Conservation (phyloP, 2,113 vertebrate species). For the Hippocampus abdominalis region DNA sequence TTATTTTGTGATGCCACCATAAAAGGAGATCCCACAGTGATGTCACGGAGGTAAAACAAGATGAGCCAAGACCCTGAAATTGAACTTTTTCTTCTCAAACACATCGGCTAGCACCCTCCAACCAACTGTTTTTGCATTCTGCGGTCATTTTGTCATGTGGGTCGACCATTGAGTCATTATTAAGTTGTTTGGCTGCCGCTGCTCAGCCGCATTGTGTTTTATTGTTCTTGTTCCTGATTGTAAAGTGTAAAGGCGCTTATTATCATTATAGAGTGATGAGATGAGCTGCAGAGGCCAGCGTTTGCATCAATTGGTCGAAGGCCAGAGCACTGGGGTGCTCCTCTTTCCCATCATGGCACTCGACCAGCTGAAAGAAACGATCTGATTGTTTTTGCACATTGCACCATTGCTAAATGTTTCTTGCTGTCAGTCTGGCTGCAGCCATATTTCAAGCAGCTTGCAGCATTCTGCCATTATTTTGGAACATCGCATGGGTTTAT, state of each 20-base stretch:
- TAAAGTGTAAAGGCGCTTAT: too few species aligned
- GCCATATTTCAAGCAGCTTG: slow-evolving; percentile 43
- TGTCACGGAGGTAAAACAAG: too few species aligned
- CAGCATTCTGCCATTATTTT: slow-evolving; percentile 36
- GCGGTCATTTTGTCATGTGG: not conserved
- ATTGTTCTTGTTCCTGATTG: too few species aligned
- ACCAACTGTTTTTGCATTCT: not conserved
- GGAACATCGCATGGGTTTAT: slow-evolving; percentile 47
- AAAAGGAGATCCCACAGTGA: too few species aligned
- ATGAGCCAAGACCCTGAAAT: too few species aligned
- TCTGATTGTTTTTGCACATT: slow-evolving; percentile 36
- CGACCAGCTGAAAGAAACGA: slow-evolving; percentile 23
- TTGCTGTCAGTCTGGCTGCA: slow-evolving; percentile 37
- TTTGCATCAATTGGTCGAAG: slow-evolving; percentile 21
- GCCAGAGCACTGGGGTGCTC: slow-evolving; percentile 14
- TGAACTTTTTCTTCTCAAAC: not conserved
- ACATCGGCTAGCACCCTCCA: not conserved
- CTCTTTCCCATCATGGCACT: slow-evolving; percentile 28
- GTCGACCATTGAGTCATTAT: not conserved
- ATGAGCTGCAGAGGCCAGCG: not conserved
- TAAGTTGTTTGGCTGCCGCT: too few species aligned
- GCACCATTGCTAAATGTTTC: slow-evolving; percentile 34
- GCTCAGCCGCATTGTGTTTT: too few species aligned
- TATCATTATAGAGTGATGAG: not conserved
- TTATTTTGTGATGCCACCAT: not conserved